Evolutionary conservation across 2,888 invertebrate genomes (phyloP).

Genomic region (Conistra vaccinii): DNA sequence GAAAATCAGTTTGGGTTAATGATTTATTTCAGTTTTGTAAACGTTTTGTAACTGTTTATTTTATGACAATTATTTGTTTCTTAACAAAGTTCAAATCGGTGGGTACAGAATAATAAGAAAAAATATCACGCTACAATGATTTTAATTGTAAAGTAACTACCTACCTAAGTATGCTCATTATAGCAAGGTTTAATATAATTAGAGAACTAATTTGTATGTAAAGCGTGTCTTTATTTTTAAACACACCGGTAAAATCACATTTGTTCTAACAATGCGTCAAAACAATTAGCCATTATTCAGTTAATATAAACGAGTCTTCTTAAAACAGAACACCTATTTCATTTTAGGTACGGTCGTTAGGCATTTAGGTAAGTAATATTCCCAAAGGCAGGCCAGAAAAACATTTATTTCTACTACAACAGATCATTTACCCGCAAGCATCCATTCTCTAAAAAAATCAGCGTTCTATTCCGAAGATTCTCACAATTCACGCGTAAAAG

Average conservation of each 20-base stretch:
- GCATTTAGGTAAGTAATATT: not conserved
- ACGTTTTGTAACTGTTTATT: not conserved
- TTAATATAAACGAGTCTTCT: not conserved
- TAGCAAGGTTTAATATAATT: conserved; percentile 22
- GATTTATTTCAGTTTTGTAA: not conserved
- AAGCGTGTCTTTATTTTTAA: conserved; percentile 4
- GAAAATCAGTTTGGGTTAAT: not conserved
- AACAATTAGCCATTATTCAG: conserved; percentile 21
- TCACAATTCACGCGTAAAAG: conserved; percentile 16
- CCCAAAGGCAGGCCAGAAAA: not conserved
- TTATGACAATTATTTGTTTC: not conserved
- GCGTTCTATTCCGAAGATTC: not conserved
- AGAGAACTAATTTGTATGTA: conserved; percentile 26
- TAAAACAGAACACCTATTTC: not conserved
- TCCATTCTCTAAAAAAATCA: not conserved
- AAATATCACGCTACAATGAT: conserved; percentile 21
- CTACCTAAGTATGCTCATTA: conserved; percentile 12
- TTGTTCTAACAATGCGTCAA: conserved; percentile 14
- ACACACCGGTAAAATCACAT: not conserved
- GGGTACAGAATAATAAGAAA: conserved; percentile 14
- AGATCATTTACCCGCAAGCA: not conserved
- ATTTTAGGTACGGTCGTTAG: too few relatives aligned
- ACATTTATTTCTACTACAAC: not conserved
- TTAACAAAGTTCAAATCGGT: not conserved
- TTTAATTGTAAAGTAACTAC: conserved; percentile 6